A percentile compares a stretch with the other conserved stretches of the same genome.
phyloP scores from a whole-genome alignment of 2,113 vertebrate genomes.

The Mormoops blainvillei region DNA sequence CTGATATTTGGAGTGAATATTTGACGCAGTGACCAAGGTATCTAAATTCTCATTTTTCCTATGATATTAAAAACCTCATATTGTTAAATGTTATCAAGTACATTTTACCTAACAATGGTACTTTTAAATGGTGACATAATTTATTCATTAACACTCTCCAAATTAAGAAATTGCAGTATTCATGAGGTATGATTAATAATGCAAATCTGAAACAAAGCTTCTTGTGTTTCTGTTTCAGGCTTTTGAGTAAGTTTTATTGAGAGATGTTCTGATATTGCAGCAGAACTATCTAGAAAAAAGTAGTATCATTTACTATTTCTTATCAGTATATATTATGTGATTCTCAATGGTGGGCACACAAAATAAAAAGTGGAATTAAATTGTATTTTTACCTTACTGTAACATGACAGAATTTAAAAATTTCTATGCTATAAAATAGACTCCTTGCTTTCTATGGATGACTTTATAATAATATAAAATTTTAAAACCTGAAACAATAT shows the following conservation, averaged over 20 bases:
- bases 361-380: background rate
- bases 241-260: background rate
- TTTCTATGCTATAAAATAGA: background rate
- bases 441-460: background rate
- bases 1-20: background rate
- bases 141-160: background rate
- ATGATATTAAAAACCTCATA: background rate
- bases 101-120: background rate
- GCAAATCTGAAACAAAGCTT: background rate
- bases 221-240: background rate
- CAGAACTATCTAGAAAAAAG: background rate
- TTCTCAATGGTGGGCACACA: background rate
- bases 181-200: background rate
- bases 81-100: background rate
- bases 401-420: background rate
- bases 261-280: background rate
- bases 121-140: background rate
- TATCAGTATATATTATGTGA: background rate
- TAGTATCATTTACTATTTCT: background rate
- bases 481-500: background rate
- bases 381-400: background rate
- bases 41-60: background rate
- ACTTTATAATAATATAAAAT: background rate
- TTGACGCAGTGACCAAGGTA: background rate
- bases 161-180: background rate